Evolutionary conservation across 1,140 invertebrate genomes (phyloP).

Genomic region (Trichonephila clavipes): DNA sequence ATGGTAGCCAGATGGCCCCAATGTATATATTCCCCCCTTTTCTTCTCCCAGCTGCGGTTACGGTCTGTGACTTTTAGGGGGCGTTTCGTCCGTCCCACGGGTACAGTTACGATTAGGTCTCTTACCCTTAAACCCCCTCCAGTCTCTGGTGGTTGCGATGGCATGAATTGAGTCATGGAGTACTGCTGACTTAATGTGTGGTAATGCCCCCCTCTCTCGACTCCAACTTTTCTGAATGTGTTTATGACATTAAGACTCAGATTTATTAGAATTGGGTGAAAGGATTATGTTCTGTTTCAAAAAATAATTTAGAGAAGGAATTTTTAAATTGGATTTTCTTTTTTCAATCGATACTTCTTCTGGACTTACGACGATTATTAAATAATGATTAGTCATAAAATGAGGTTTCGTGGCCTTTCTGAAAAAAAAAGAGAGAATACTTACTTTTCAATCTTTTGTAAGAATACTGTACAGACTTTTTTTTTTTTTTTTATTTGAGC

Average conservation of each 20-base stretch:
- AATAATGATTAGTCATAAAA: no score
- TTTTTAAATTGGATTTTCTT: no score
- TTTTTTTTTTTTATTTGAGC: no score
- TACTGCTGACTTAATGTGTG: background rate
- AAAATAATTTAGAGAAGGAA: background rate
- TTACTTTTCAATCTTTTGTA: no score
- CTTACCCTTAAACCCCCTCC: background rate
- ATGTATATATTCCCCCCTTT: conserved; percentile 27
- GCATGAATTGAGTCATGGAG: conserved; percentile 51
- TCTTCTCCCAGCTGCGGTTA: conserved; percentile 60
- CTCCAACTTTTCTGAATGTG: background rate
- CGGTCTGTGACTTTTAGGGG: conserved; percentile 68
- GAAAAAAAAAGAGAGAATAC: no score
- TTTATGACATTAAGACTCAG: background rate
- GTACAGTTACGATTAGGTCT: conserved; percentile 69
- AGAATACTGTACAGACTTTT: no score
- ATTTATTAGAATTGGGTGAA: background rate
- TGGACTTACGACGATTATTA: no score
- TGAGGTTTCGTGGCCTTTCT: no score
- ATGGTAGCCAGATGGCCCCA: conserved; percentile 68
- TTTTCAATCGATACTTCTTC: no score
- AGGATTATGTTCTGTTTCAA: background rate
- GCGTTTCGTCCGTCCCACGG: conserved; percentile 31
- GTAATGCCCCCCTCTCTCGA: background rate
- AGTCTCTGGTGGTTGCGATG: background rate